Base-by-base conservation (phyloP, 1,140 invertebrate genomes). In the Chrysopa pallens region DNA sequence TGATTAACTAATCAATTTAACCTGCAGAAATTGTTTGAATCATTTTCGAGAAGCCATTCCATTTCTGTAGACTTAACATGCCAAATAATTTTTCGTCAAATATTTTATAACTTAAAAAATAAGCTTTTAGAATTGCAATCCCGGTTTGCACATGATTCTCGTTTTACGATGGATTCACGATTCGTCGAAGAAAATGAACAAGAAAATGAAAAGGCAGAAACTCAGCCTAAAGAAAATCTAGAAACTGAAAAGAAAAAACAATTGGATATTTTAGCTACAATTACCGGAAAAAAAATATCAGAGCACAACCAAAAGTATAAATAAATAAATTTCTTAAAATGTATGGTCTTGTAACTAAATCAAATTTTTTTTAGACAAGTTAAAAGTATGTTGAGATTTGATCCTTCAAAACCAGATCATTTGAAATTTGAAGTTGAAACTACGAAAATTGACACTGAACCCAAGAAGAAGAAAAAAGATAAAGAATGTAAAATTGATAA, bases 151-250 rank as follows among this genome's bases (percentile, higher is more conserved):
- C 67, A 68, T 54, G 74, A 76, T 52, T 64, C 68, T 55, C 57
- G 73, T 51, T 76, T 76, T 56, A 57, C 51, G 29, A 54, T 76
- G 49, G 70, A 75, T 56, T 55, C 70, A 51, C 62, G 70, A 45
- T 75, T 76, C 52, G 49, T 68, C 39, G 68, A 73, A 42, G 54
- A 68, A 42, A 50, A 64, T 17, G 43, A 57, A 38, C 9, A 48
- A 13, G 38, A 45, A 39, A 52, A 57, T 46, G 42, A 45, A 28
- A 40, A 50, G 38, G 41, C 31, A 37, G 42, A 52, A 43, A 56
- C 52, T 29, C 38, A 42, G 36, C 50, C 61, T 36, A 54, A 64
- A 40, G 43, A 52, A 38, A 52, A 60, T 39, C 51, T 64, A 46
- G 60, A 54, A 17, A 63, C 69, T 51, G 73, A 75, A 49, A 74